These are phyloP conservation scores for Sialia sialis DNA, from an alignment of 2,113 vertebrate genomes.

Conservation along the genomic window DNA sequence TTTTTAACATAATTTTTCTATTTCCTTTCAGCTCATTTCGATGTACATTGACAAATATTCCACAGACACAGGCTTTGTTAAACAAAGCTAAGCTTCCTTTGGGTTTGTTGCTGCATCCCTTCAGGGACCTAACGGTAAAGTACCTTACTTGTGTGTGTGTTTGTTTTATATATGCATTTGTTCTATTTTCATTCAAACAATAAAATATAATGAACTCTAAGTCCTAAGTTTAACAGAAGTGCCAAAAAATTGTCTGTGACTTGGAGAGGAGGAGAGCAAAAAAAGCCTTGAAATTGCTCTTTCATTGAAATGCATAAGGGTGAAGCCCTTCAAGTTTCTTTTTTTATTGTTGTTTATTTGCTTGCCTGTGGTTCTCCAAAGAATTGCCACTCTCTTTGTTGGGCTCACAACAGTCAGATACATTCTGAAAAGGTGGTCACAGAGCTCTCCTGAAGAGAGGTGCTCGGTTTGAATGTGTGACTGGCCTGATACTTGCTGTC, in stretches of 20 bases:
- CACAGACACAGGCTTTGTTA: slow-evolving; percentile 92
- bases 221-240: background rate
- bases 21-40: slow-evolving; percentile 85
- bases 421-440: background rate
- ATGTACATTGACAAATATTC: slow-evolving; percentile 91
- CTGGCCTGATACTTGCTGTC: background rate
- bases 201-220: background rate
- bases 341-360: background rate
- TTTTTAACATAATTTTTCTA: background rate
- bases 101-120: slow-evolving; percentile 93
- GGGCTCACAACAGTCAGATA: background rate
- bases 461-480: background rate
- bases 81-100: slow-evolving; percentile 96
- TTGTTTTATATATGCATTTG: background rate
- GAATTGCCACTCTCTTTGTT: background rate
- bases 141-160: background rate
- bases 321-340: background rate
- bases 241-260: background rate
- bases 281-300: background rate
- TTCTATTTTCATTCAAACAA: background rate
- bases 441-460: background rate
- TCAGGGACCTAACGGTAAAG: slow-evolving; percentile 93
- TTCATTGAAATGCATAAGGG: background rate
- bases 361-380: background rate
- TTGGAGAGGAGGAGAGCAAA: background rate